Base-by-base conservation (phyloP, 2,797 vertebrate species). In the Syncerus caffer region DNA sequence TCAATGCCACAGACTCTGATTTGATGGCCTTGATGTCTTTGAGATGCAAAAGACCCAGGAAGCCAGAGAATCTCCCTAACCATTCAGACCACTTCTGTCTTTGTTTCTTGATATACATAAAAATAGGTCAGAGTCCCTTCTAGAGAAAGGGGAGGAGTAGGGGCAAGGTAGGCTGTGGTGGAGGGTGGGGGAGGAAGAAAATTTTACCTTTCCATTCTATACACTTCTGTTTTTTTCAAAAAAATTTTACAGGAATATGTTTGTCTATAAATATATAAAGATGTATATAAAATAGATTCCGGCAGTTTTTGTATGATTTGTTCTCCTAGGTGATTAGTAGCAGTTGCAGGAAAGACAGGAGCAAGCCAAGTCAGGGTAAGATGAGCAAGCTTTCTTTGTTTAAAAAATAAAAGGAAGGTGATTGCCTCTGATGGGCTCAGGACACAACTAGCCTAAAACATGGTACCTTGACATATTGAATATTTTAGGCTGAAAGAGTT, bases 1-100 rank as follows among this genome's bases (percentile, higher is more conserved):
- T 74, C 74, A 25, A 21, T 47, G 34, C n/a, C 62, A 15, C 2
- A 58, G 47, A 17, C 62, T 64, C 93, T 74, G 34, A 51, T 92
- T 34, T 53, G 74, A 76, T 27, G 51, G 38, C 50, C 12, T 13
- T 13, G 23, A 17, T 29, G 34, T 50, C n/a, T 21, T 45, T 58
- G 47, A 58, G 53, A 27, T 74, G 14, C 12, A 42, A 88, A 94
- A 88, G 89, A 57, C 38, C 50, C 25, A 64, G 62, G 62, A 91
- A 83, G 15, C 50, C 83, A 53, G n/a, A 53, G 12, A 38, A 27
- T 47, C 55, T 13, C 29, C 23, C 19, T 8, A 82, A 57, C 17
- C 31, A 4, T 21, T 86, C 64, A n/a, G 31, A 57, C 27, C 38
- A 12, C 53, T 93, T 55, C 17, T 51, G 51, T 29, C 78, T 51